phyloP scores from a whole-genome alignment of 1,140 invertebrate species.

The Musca domestica region DNA sequence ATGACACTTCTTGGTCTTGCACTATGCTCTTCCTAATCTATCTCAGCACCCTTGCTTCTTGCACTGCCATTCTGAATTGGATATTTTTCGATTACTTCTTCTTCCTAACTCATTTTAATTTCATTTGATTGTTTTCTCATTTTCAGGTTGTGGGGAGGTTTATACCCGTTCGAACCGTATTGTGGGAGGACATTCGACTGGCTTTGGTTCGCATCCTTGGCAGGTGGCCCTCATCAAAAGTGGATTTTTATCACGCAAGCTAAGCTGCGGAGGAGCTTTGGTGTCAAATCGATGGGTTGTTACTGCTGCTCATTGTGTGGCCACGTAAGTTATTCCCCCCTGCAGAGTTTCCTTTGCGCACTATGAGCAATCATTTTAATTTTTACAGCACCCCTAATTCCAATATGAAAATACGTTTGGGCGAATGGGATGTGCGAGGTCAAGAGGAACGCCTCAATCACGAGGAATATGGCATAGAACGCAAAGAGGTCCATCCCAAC shows the following conservation, averaged over 20 bases:
- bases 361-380: background rate
- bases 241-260: conserved; percentile 83
- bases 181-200: conserved; percentile 86
- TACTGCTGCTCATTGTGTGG: conserved; percentile 85
- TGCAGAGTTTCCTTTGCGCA: no score
- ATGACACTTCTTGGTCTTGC: background rate
- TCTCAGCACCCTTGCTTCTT: background rate
- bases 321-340: conserved; percentile 66
- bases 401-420: conserved; percentile 81
- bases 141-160: conserved; percentile 80
- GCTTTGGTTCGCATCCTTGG: conserved; percentile 92
- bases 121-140: background rate
- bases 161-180: conserved; percentile 84
- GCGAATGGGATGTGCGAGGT: conserved; percentile 88
- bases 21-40: background rate
- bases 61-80: conserved; percentile 4
- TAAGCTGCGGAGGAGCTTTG: conserved; percentile 88
- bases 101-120: background rate
- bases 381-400: conserved; percentile 67
- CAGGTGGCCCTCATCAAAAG: conserved; percentile 92
- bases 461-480: conserved; percentile 84
- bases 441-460: conserved; percentile 77
- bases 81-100: background rate
- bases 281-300: conserved; percentile 87
- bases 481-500: conserved; percentile 85